Conservation (phyloP, 2,888 invertebrate genomes). For the Phalera bucephala region DNA sequence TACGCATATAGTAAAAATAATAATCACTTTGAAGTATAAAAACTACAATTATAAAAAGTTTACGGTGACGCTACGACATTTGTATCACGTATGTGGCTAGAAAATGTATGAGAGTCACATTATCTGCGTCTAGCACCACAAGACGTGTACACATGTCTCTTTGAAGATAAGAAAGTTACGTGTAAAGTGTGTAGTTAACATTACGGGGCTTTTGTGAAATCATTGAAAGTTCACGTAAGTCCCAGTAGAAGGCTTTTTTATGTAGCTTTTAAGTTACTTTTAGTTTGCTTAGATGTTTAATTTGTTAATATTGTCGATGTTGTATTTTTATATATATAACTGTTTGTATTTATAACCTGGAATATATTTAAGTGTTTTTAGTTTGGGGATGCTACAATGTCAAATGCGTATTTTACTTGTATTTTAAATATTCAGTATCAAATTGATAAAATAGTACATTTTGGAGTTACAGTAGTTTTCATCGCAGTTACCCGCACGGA, state of each 20-base stretch:
- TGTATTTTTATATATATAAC: constrained; percentile 30
- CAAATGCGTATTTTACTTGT: not conserved
- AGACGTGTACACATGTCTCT: constrained; percentile 45
- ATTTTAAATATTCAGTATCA: not conserved
- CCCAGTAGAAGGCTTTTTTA: constrained; percentile 39
- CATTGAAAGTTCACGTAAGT: constrained; percentile 29
- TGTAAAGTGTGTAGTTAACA: constrained; percentile 40
- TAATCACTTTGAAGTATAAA: constrained; percentile 7
- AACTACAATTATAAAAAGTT: constrained; percentile 35
- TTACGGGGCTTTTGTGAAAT: constrained; percentile 34
- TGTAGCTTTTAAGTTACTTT: constrained; percentile 45
- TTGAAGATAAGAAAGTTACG: constrained; percentile 31
- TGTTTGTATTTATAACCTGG: constrained; percentile 12
- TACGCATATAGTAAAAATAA: not conserved
- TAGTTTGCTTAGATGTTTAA: constrained; percentile 43
- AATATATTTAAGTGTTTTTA: not conserved
- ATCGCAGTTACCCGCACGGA: not conserved
- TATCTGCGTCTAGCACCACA: constrained; percentile 39
- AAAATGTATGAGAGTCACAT: constrained; percentile 27
- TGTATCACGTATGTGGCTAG: constrained; percentile 39
- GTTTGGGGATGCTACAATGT: too few species aligned
- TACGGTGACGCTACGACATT: constrained; percentile 66
- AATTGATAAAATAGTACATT: not conserved
- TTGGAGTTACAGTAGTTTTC: not conserved
- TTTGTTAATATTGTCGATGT: constrained; percentile 39